Conservation (phyloP, 2,888 invertebrate species). For the Cyaniris semiargus region DNA sequence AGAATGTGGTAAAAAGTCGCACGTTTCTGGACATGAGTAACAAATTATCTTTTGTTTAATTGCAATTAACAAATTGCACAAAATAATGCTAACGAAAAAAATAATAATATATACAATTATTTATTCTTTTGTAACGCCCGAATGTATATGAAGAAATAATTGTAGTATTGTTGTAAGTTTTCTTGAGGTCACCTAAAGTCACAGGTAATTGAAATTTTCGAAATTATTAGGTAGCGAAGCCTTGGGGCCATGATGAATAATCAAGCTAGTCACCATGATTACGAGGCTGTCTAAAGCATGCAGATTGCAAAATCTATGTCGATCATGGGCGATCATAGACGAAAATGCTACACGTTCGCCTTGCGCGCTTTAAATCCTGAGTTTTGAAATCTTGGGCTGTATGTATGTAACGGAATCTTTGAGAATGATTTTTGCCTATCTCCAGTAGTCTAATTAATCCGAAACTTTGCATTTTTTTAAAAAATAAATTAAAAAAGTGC, state of each 20-base stretch:
- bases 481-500: too few relatives aligned
- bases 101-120: not conserved
- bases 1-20: not conserved
- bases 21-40: not conserved
- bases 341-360: too few relatives aligned
- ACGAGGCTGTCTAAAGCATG: too few relatives aligned
- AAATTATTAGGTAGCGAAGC: not conserved
- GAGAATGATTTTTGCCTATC: too few relatives aligned
- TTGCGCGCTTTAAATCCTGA: too few relatives aligned
- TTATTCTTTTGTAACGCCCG: not conserved
- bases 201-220: not conserved
- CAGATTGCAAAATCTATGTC: too few relatives aligned
- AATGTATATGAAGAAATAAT: conserved; percentile 11
- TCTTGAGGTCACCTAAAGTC: not conserved
- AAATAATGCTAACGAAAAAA: not conserved
- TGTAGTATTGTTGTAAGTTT: not conserved
- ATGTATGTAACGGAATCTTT: too few relatives aligned
- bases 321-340: too few relatives aligned
- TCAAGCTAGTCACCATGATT: not conserved
- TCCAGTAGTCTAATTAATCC: too few relatives aligned
- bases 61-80: not conserved
- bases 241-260: not conserved
- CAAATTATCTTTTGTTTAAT: not conserved
- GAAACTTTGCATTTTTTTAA: too few relatives aligned
- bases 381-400: too few relatives aligned